phyloP scores from a whole-genome alignment of 2,797 vertebrate genomes.

The Brachymystax lenok region DNA sequence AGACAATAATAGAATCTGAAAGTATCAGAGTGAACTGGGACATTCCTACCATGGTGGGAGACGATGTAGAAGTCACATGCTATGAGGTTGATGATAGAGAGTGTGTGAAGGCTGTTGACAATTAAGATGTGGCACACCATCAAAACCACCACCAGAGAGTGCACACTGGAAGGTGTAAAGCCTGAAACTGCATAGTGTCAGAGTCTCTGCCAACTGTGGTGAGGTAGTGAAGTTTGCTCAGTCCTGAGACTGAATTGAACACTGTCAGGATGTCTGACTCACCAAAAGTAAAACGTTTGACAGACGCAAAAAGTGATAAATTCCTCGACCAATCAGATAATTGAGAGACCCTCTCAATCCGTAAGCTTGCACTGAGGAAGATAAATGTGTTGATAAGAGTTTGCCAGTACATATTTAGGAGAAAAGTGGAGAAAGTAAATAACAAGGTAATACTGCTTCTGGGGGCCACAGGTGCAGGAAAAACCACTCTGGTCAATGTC shows the following conservation, averaged over 20 bases:
- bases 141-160: conserved; percentile 28
- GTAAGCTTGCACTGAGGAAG: background rate
- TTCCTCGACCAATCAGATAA: conserved; percentile 24
- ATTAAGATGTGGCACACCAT: conserved; percentile 25
- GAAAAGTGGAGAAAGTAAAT: conserved; percentile 31
- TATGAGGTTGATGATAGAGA: conserved; percentile 36
- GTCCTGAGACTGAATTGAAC: conserved; percentile 17
- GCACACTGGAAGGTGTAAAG: conserved; percentile 27
- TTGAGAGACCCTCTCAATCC: conserved; percentile 15
- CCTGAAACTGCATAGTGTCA: conserved; percentile 8
- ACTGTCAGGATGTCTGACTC: background rate
- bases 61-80: conserved; percentile 18
- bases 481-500: conserved; percentile 39
- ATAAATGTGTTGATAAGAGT: background rate
- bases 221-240: conserved; percentile 30
- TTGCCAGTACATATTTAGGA: conserved; percentile 17
- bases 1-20: conserved; percentile 4
- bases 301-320: background rate
- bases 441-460: conserved; percentile 39
- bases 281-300: background rate
- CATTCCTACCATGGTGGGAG: conserved; percentile 29
- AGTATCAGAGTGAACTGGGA: conserved; percentile 13
- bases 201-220: conserved; percentile 38
- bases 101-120: conserved; percentile 6
- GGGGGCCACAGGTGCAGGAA: conserved; percentile 40